Evolutionary conservation across 2,888 invertebrate species (phyloP), one percentile per base, ranked within the genome.

Genomic region (Toxonevra muliebris): DNA sequence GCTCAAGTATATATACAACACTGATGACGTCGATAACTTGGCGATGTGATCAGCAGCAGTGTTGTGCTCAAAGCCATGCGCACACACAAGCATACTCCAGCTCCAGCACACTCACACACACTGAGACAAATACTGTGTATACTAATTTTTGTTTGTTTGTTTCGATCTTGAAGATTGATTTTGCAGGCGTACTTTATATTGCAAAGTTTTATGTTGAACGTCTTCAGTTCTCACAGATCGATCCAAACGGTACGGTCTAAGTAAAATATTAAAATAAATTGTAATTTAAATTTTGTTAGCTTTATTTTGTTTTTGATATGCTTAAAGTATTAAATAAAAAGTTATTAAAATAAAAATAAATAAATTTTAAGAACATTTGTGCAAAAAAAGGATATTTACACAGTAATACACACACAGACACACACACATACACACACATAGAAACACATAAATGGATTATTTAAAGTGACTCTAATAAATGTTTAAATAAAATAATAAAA

Each of bases 191-290:
- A 78, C 81, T 83, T 84, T 84, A 84, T 85, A 84, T 83, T 83
- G 82, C 82, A 80, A 83, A 83, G 83, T 80, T 82, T 77, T 68
- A 76, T 76, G 76, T 79, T 79, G 79, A 81, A 82, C 85, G 78
- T 84, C 85, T 84, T 84, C 85, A 84, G 84, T 84, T 84, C 83
- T 80, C 83, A 79, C 80, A 83, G 82, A 84, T 82, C 84, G 82
- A 80, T 83, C 83, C 80, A 75, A 77, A 83, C 82, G 82, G 81
- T 83, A 84, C 82, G 84, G 81, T 84, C 84, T 78, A 76, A 73
- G 52, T 66, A 66, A 65, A 71, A 54, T 69, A 15, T 66, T 50
- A 61, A 61, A 68, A 59, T 63, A 58, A 72, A 68, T 69, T 71
- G 62, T 68, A 65, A 74, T 71, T 71, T 73, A 66, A 70, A 57